Evolutionary conservation across 2,113 vertebrate genomes (phyloP), one percentile per base, ranked within the genome.

Genomic region (Butorides virescens): DNA sequence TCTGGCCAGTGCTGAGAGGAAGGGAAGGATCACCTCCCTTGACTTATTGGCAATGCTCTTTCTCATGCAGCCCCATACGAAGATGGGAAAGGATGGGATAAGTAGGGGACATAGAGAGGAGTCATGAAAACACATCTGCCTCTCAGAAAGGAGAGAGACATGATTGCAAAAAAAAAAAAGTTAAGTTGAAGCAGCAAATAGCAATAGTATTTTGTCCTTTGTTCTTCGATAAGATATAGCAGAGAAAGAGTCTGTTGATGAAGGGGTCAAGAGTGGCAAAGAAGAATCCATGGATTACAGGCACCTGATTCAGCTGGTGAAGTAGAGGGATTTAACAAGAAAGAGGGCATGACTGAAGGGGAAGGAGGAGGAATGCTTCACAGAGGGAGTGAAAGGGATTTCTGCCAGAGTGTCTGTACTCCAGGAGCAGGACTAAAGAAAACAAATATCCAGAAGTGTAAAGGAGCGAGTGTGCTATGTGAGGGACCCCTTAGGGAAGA

Each of bases 381-480:
- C 5, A 56, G 47, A 50, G 26, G 19, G 22, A 76, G 19, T 1
- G 2, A 44, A 61, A 87, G 3, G 5, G 13, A 77, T 87, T 92
- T 81, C 68, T 71, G 30, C 6, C 42, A 56, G 42, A 56, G 1
- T 52, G 22, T 37, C 59, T 52, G 12, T 36, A 34, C 11, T 86
- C 8, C 26, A 44, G n/a, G n/a, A 56, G 29, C 44, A 52, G 39
- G 32, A 65, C 44, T 6, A 62, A 16, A 62, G 21, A 71, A 92
- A 65, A 86, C 12, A 86, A 73, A 0, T 29, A 72, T 5, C 6
- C 84, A 58, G 19, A 71, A 76, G 27, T 5, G 9, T 50, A 50
- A 74, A 86, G 17, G 8, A 81, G 23, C 10, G 18, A 66, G 16
- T 23, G 50, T 0, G 0, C 25, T 30, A 3, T 0, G 6, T 49